Evolutionary conservation across 2,797 vertebrate species (phyloP), one percentile per base, ranked within the genome.

Genomic region (Streptopelia turtur): DNA sequence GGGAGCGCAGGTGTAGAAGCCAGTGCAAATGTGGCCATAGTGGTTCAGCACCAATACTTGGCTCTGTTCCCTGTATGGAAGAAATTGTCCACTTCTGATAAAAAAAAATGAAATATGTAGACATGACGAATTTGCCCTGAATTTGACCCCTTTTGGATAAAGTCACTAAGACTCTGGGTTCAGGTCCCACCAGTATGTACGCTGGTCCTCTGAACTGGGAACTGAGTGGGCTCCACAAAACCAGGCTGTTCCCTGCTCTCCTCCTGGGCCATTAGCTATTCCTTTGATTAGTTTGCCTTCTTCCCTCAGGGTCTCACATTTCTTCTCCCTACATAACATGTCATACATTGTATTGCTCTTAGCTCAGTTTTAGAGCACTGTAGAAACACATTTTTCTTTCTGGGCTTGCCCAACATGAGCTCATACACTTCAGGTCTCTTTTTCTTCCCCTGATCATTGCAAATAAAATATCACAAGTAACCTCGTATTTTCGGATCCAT

Each of bases 261-360:
- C 92, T 96, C 83, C 72, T 37, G 56, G 80, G 35, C 76, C 79
- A 93, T 91, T 80, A 94, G 50, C 82, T 94, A 90, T 87, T 95
- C 83, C 90, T 95, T 93, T 94, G 83, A 92, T 94, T 94, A 93
- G 80, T 87, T 77, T 87, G 70, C 60, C 66, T 91, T 90, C 57
- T 60, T 87, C 83, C 85, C 87, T 35, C 1, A 27, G 47, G 91
- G 49, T 74, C 86, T 83, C 60, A 41, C 47, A 56, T 92, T 92
- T 90, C 21, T 75, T 91, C 76, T 81, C 81, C n/a, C 13, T 81
- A 74, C 60, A 47, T 84, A 86, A 81, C 80, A 68, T 71, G 60
- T 45, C 80, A 80, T 23, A 61, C 39, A 7, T 61, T 89, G 70
- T 66, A 59, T 74, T 85, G 53, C 74, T 87, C 85, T 86, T 79